Conservation (phyloP, 2,113 vertebrate species). For the Sinocyclocheilus anophthalmus region DNA sequence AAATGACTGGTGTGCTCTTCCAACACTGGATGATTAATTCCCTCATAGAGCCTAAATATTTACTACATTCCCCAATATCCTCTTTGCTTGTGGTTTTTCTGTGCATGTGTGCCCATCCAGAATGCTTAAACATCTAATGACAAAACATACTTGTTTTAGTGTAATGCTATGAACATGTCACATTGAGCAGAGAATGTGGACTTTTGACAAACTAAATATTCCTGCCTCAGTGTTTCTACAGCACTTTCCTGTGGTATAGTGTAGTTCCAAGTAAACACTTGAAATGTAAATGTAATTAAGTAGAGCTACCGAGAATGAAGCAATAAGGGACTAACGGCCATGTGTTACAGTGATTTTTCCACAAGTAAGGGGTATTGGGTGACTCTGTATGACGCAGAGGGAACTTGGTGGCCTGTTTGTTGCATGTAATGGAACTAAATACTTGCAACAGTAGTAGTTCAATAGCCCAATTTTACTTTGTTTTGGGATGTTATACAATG, state of each 20-base stretch:
- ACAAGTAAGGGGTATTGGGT: not conserved
- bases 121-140: constrained; percentile 45
- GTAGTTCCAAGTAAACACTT: constrained; percentile 20
- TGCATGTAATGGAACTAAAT: not conserved
- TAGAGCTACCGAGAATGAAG: not conserved
- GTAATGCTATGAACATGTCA: constrained; percentile 58
- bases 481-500: not conserved
- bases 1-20: not conserved
- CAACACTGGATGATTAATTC: not conserved
- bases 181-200: not conserved
- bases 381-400: not conserved
- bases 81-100: constrained; percentile 3
- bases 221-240: constrained; percentile 16
- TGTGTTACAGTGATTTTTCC: not conserved
- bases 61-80: not conserved
- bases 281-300: not conserved
- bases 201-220: not conserved
- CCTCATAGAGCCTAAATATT: constrained; percentile 19
- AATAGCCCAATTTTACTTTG: not conserved
- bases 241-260: not conserved
- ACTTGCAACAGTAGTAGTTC: not conserved
- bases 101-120: constrained; percentile 48
- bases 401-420: not conserved
- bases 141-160: constrained; percentile 65
- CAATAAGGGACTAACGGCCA: not conserved